Base-by-base conservation (phyloP, 2,888 invertebrate genomes). In the Mythimna impura region DNA sequence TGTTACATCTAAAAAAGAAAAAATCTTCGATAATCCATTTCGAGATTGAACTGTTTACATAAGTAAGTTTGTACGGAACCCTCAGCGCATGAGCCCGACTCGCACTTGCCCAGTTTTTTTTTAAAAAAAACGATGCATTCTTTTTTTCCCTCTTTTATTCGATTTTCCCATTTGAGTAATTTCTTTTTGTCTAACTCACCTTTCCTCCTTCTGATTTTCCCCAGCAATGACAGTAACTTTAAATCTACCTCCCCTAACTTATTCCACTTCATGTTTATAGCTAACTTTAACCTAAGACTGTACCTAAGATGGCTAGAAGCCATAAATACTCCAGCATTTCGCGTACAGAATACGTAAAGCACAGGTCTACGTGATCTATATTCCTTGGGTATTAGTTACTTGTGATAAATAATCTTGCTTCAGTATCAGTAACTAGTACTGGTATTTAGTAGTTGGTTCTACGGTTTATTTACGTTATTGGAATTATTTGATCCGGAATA, bases 311-410 rank as follows among this genome's bases (percentile, higher is more conserved):
- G 60, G 69, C 80, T 80, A 66, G 80, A 43, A 83, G 70, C 80
- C 54, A 83, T 80, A 83, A 83, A 80, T 83, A 83, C 74, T 64
- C 57, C 66, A 74, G 57, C 64, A 43, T 67, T 82, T 62, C 80
- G 81, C 74, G 75, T 43, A 61, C 69, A 62, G 84, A 80, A 80
- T 83, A 80, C 80, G 50, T 83, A 67, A 83, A 83, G 80, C 50
- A 63, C 57, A 71, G 50, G 20, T 70, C 64, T 72, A 83, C 80
- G 80, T 80, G 80, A 70, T 83, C 66, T 74, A 83, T 83, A 73
- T 80, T 55, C 55, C 58, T 57, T n/a, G 25, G 47, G 80, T 74
- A 80, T 70, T 80, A 83, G 61, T 74, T 83, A 80, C 80, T 67
- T n/a, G 54, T 54, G 20, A n/a, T 61, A 54, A 63, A 54, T 62